These are phyloP conservation scores for Alosa alosa DNA, from an alignment of 2,113 vertebrate genomes.

Conservation along the genomic window DNA sequence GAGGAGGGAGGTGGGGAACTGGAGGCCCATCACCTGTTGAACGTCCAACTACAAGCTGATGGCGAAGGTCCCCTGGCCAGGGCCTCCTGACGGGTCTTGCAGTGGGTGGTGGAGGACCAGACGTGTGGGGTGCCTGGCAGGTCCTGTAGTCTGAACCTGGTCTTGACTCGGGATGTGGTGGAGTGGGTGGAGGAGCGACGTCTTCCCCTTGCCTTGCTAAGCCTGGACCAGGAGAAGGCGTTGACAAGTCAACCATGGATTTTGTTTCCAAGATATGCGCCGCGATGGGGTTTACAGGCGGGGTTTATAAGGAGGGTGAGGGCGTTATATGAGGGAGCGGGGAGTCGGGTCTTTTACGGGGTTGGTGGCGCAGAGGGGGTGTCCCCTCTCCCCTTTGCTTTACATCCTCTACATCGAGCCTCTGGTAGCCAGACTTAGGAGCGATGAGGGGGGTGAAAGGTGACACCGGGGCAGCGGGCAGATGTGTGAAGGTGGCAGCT, in stretches of 20 bases:
- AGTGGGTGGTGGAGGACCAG: neutral
- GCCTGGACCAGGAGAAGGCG: slow-evolving; percentile 6
- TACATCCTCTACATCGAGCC: slow-evolving; percentile 27
- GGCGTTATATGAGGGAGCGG: neutral
- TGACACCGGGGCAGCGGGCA: too few relatives aligned
- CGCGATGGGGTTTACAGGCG: neutral
- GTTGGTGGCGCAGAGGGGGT: neutral
- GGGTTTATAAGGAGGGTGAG: neutral
- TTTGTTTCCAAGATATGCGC: neutral
- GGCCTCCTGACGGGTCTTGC: neutral
- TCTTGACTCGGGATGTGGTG: neutral
- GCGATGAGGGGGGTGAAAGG: neutral
- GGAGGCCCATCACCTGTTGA: neutral
- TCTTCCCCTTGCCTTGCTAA: neutral
- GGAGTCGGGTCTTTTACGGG: neutral
- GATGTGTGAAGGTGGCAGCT: too few relatives aligned
- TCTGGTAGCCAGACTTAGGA: neutral
- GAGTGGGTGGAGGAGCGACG: neutral
- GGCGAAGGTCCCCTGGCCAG: neutral
- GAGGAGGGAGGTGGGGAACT: neutral
- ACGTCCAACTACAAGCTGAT: neutral
- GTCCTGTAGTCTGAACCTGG: neutral
- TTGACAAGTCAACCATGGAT: neutral
- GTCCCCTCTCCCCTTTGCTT: neutral
- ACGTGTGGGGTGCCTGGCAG: slow-evolving; percentile 13